Evolutionary conservation across 2,113 vertebrate species (phyloP).

Genomic region (Ophthalmolycus amberensis): DNA sequence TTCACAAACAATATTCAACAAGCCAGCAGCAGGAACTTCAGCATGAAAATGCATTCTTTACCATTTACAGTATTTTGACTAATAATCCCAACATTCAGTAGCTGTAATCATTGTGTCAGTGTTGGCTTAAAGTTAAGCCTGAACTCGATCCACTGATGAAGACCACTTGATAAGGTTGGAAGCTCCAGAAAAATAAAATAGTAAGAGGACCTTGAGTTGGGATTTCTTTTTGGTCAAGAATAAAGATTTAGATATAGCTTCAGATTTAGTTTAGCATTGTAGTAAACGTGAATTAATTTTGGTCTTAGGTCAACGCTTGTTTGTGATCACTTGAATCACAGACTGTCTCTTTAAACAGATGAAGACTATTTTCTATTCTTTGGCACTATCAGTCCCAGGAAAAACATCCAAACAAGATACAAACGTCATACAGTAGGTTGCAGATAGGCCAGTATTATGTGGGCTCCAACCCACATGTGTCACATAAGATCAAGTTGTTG

Average conservation of each 20-base stretch:
- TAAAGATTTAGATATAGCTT: not conserved
- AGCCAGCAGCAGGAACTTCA: not conserved
- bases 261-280: not conserved
- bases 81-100: not conserved
- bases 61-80: not conserved
- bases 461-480: not conserved
- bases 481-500: constrained; percentile 8
- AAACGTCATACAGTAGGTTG: not conserved
- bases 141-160: not conserved
- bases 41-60: not conserved
- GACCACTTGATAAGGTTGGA: not conserved
- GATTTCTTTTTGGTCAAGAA: not conserved
- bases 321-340: not conserved
- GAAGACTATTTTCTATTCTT: not conserved
- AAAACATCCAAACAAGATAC: not conserved
- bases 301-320: not conserved
- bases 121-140: not conserved
- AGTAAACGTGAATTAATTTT: not conserved
- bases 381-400: not conserved
- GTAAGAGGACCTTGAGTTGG: not conserved
- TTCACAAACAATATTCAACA: not conserved
- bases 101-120: not conserved
- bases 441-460: not conserved
- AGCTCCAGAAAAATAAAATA: not conserved
- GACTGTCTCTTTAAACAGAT: not conserved